phyloP scores from a whole-genome alignment of 1,140 invertebrate species.

The Pseudomyrmex concolor region DNA sequence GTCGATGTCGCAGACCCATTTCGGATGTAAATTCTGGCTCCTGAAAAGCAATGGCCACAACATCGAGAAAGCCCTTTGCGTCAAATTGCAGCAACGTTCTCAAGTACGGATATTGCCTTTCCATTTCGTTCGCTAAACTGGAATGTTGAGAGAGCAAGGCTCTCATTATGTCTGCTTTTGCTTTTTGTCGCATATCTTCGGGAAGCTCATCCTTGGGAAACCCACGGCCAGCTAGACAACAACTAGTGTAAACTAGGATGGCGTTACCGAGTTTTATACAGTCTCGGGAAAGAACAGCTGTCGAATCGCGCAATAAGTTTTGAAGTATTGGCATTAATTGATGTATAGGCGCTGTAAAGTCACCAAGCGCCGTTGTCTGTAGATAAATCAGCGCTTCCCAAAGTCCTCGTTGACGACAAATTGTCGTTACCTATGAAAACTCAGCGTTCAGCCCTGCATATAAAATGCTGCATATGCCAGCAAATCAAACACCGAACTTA shows the following conservation, averaged over 20 bases:
- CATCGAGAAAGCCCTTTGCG: slow-evolving; percentile 95
- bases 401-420: slow-evolving; percentile 92
- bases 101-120: slow-evolving; percentile 92
- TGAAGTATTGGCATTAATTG: slow-evolving; percentile 89
- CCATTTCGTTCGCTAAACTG: slow-evolving; percentile 87
- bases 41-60: slow-evolving; percentile 94
- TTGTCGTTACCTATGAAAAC: slow-evolving; percentile 86
- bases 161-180: slow-evolving; percentile 91
- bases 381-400: slow-evolving; percentile 96
- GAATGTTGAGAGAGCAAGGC: slow-evolving; percentile 89
- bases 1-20: slow-evolving; percentile 90
- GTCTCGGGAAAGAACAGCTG: slow-evolving; percentile 79
- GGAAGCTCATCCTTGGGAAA: slow-evolving; percentile 95
- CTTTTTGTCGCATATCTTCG: slow-evolving; percentile 88
- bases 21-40: slow-evolving; percentile 92
- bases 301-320: slow-evolving; percentile 77
- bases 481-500: slow-evolving; percentile 72
- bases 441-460: background rate
- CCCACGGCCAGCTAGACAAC: slow-evolving; percentile 95
- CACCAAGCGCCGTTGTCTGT: slow-evolving; percentile 93
- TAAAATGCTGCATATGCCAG: background rate
- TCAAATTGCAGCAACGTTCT: slow-evolving; percentile 93
- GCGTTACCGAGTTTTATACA: slow-evolving; percentile 92
- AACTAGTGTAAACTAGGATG: slow-evolving; percentile 96
- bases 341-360: slow-evolving; percentile 93